Evolutionary conservation across 2,113 vertebrate species (phyloP).

Genomic region (Azemiops feae): DNA sequence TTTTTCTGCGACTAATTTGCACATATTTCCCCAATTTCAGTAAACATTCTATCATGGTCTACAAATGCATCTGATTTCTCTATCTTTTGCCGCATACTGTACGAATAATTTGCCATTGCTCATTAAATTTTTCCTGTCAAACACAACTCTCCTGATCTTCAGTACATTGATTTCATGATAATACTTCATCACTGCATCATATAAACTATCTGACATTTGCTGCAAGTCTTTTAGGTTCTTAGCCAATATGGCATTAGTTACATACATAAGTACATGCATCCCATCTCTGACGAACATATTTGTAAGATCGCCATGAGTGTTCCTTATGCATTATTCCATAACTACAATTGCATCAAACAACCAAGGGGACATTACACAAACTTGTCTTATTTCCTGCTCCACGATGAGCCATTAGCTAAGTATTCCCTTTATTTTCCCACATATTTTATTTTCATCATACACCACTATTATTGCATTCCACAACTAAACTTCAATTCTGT

Average conservation of each 20-base stretch:
- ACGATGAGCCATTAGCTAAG: background rate
- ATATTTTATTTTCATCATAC: too few species aligned
- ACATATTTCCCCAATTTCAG: too few species aligned
- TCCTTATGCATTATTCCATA: background rate
- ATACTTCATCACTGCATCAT: background rate
- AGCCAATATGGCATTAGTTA: background rate
- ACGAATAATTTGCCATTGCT: too few species aligned
- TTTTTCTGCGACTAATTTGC: too few species aligned
- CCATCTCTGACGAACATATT: background rate
- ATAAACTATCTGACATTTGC: background rate
- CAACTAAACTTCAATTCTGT: too few species aligned
- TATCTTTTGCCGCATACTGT: too few species aligned
- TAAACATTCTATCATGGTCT: too few species aligned
- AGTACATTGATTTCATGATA: too few species aligned
- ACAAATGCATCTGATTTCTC: too few species aligned
- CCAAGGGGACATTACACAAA: background rate
- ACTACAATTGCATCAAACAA: background rate
- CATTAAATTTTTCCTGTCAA: too few species aligned
- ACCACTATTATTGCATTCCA: too few species aligned
- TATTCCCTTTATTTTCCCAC: background rate
- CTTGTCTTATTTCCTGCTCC: background rate
- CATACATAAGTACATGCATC: background rate
- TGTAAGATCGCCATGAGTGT: background rate
- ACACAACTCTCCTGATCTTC: too few species aligned
- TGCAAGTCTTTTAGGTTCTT: background rate